These are phyloP conservation scores for Ceraclea dissimilis DNA, from an alignment of 2,888 invertebrate genomes.

Conservation along the genomic window DNA sequence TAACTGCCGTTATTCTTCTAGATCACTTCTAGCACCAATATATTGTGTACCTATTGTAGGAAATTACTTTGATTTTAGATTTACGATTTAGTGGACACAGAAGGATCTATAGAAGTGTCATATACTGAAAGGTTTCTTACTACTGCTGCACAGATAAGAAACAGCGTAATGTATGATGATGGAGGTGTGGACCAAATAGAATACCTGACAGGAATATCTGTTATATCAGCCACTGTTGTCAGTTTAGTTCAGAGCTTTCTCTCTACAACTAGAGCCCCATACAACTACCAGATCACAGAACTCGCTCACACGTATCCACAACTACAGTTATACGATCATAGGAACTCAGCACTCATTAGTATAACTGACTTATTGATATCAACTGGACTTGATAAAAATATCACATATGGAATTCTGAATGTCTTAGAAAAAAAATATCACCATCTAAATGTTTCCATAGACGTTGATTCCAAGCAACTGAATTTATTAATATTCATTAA, in stretches of 20 bases:
- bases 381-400: constrained; percentile 45
- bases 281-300: constrained; percentile 45
- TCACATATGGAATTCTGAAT: constrained; percentile 45
- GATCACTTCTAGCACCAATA: too few relatives aligned
- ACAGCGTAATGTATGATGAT: constrained; percentile 38
- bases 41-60: too few relatives aligned
- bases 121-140: constrained; percentile 59
- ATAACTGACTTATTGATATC: constrained; percentile 45
- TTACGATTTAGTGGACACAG: constrained; percentile 57
- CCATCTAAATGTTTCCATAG: constrained; percentile 43
- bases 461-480: constrained; percentile 17
- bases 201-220: constrained; percentile 49
- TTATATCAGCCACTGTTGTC: constrained; percentile 53
- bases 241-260: constrained; percentile 54
- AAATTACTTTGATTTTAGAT: constrained; percentile 54
- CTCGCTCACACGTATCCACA: constrained; percentile 42
- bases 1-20: too few relatives aligned
- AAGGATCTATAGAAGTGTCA: constrained; percentile 58
- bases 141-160: constrained; percentile 45
- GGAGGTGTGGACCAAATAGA: constrained; percentile 39
- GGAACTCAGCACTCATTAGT: constrained; percentile 45
- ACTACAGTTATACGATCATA: constrained; percentile 43
- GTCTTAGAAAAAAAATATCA: constrained; percentile 45
- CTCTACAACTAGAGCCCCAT: constrained; percentile 42
- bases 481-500: constrained; percentile 35